Evolutionary conservation across 2,113 vertebrate genomes (phyloP).

Genomic region (Oryzias melastigma): DNA sequence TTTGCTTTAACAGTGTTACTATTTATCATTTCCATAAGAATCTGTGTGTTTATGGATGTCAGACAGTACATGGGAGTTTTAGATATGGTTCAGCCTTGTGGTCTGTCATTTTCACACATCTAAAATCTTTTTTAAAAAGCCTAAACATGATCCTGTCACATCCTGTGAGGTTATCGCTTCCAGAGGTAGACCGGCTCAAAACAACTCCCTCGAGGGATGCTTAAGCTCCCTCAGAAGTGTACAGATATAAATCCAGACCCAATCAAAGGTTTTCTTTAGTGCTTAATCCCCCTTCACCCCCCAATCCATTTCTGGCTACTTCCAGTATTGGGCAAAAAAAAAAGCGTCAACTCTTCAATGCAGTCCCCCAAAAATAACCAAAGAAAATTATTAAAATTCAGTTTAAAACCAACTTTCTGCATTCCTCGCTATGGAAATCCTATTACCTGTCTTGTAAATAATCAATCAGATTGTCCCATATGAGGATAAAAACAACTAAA

Average conservation of each 20-base stretch:
- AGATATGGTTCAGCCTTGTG: too few relatives aligned
- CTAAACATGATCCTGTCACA: constrained; percentile 28
- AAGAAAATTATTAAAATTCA: too few relatives aligned
- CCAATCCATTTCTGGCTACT: constrained; percentile 14
- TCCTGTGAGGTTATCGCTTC: constrained; percentile 46
- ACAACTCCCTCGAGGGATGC: constrained; percentile 59
- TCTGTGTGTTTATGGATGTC: too few relatives aligned
- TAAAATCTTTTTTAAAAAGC: constrained; percentile 23
- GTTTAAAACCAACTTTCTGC: too few relatives aligned
- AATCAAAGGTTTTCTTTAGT: constrained; percentile 71
- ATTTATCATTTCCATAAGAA: too few relatives aligned
- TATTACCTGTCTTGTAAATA: too few relatives aligned
- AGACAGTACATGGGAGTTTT: too few relatives aligned
- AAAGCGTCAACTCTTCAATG: constrained; percentile 3
- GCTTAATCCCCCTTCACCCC: constrained; percentile 32
- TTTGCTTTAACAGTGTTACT: too few relatives aligned
- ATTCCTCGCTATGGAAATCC: too few relatives aligned
- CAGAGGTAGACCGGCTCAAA: constrained; percentile 55
- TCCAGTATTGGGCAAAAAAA: constrained; percentile 27
- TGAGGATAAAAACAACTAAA: too few relatives aligned
- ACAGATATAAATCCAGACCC: constrained; percentile 58
- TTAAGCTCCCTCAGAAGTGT: constrained; percentile 49
- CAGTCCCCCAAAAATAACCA: background rate
- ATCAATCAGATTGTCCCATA: too few relatives aligned
- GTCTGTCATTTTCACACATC: background rate